A percentile compares a stretch with the other conserved stretches of the same genome.
Evolutionary conservation across 2,113 vertebrate species (phyloP).

Genomic region (Scartelaos histophorus): DNA sequence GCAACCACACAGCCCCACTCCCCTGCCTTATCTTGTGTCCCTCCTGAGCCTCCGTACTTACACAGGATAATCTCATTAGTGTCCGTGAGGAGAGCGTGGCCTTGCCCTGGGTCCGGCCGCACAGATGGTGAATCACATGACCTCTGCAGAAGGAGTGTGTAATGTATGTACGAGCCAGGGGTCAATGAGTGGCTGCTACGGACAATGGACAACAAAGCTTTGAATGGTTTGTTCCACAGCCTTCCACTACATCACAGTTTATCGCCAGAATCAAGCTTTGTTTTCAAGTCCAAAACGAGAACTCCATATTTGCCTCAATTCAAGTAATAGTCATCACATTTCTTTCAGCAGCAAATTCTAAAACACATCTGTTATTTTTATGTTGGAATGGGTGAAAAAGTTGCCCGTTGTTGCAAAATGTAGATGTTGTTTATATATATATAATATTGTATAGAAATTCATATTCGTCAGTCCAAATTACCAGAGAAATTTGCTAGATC

Average conservation of each 20-base stretch:
- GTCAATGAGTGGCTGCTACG: conserved; percentile 28
- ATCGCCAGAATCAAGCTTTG: conserved; percentile 39
- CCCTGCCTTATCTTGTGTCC: conserved; percentile 26
- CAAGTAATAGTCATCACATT: conserved; percentile 15
- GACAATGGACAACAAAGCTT: conserved; percentile 71
- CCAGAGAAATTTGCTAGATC: too few relatives aligned
- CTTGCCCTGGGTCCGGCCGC: conserved; percentile 45
- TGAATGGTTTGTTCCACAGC: conserved; percentile 68
- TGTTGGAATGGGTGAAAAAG: background rate
- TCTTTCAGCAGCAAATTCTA: background rate
- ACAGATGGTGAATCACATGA: conserved; percentile 76
- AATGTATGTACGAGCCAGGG: conserved; percentile 35
- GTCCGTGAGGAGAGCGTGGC: conserved; percentile 49
- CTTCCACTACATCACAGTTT: conserved; percentile 55
- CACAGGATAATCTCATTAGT: conserved; percentile 76
- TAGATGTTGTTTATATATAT: background rate
- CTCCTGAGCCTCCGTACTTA: conserved; percentile 58
- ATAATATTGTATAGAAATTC: too few relatives aligned
- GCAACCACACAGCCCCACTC: conserved; percentile 16
- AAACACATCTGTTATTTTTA: background rate
- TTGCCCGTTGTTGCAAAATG: background rate
- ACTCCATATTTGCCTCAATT: conserved; percentile 6
- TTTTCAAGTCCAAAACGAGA: conserved; percentile 9
- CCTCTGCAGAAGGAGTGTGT: conserved; percentile 34
- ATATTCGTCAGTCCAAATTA: too few relatives aligned